phyloP scores from a whole-genome alignment of 2,888 invertebrate species.

The Hyposoter didymator region DNA sequence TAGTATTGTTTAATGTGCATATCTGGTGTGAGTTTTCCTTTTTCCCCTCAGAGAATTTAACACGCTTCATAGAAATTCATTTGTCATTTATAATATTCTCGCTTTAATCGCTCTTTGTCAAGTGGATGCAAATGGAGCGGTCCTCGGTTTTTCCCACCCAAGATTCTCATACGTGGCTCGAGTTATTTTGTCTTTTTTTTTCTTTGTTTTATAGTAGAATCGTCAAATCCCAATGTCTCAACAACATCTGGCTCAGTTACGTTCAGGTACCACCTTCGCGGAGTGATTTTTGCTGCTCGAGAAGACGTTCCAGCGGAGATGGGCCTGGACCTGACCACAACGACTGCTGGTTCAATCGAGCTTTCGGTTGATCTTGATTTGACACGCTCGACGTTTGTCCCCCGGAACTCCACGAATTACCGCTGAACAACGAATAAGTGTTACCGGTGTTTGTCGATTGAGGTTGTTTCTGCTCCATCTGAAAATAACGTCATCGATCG shows the following conservation, averaged over 20 bases:
- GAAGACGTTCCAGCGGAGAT: conserved; percentile 91
- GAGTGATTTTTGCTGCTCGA: conserved; percentile 92
- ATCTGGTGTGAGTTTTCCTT: conserved; percentile 39
- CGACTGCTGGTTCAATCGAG: conserved; percentile 86
- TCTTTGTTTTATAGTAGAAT: conserved; percentile 64
- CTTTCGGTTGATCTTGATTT: conserved; percentile 77
- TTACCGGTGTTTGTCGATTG: conserved; percentile 80
- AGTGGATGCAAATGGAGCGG: conserved; percentile 29
- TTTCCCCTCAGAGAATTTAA: conserved; percentile 63
- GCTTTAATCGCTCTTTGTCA: conserved; percentile 49
- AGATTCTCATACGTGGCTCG: conserved; percentile 71
- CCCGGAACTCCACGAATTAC: conserved; percentile 76
- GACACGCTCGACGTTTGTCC: conserved; percentile 73
- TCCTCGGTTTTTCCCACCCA: conserved; percentile 65
- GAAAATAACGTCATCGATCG: conserved; percentile 37
- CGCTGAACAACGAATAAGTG: conserved; percentile 87
- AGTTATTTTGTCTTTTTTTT: conserved; percentile 17
- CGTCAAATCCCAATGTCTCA: conserved; percentile 71
- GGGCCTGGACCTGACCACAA: conserved; percentile 92
- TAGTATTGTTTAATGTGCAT: conserved; percentile 65
- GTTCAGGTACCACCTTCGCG: conserved; percentile 84
- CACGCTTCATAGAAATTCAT: conserved; percentile 53
- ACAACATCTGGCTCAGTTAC: conserved; percentile 70
- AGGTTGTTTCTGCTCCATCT: conserved; percentile 83
- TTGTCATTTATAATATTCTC: conserved; percentile 54